These are phyloP conservation scores for Drosophila rhopaloa DNA, from an alignment of 1,140 invertebrate species.

Conservation along the genomic window DNA sequence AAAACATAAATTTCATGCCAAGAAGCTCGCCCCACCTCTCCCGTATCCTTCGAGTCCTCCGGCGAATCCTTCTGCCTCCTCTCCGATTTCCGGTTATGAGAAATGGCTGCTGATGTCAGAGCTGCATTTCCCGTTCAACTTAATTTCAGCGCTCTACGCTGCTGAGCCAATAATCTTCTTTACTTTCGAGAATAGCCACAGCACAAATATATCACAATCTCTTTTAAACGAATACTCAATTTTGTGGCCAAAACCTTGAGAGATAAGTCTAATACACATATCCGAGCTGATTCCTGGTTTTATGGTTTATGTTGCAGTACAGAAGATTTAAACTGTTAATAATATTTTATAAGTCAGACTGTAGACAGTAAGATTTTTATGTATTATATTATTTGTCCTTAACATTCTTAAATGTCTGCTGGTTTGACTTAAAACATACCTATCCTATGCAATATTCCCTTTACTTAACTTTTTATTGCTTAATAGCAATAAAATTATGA, in stretches of 20 bases:
- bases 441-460: too few relatives aligned
- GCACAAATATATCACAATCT: constrained; percentile 17
- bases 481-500: too few relatives aligned
- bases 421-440: too few relatives aligned
- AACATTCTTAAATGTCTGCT: background rate
- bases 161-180: constrained; percentile 36
- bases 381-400: background rate
- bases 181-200: constrained; percentile 12
- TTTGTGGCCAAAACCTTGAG: background rate
- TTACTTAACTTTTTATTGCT: too few relatives aligned
- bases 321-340: background rate
- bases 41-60: constrained; percentile 10
- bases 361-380: too few relatives aligned
- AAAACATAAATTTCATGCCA: constrained; percentile 79
- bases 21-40: constrained; percentile 41
- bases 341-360: background rate
- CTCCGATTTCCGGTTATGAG: constrained; percentile 58
- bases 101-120: constrained; percentile 64
- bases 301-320: background rate
- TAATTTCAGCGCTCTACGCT: constrained; percentile 43
- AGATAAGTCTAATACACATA: constrained; percentile 3
- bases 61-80: background rate
- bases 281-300: background rate
- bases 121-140: constrained; percentile 62
- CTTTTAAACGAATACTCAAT: background rate